A percentile compares a stretch with the other conserved stretches of the same genome.
Conservation (phyloP, 2,888 invertebrate species). For the Synanthedon myopaeformis region DNA sequence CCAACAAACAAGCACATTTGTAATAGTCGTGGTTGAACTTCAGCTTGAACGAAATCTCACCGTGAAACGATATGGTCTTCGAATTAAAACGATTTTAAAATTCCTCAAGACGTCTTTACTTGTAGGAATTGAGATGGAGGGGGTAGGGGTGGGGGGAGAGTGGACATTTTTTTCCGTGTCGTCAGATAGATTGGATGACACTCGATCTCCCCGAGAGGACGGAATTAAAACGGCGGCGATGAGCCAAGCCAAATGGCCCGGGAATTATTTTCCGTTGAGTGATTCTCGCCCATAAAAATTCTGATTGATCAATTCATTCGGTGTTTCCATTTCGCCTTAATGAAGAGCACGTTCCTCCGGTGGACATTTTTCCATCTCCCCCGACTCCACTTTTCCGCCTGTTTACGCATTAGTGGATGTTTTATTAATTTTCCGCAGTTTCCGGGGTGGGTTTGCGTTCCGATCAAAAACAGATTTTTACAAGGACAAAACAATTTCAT, state of each 20-base stretch:
- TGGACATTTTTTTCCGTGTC: slow-evolving; percentile 45
- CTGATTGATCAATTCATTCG: slow-evolving; percentile 70
- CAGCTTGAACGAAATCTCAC: no score
- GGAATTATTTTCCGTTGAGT: slow-evolving; percentile 69
- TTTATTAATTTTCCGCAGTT: slow-evolving; percentile 53
- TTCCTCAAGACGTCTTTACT: background rate
- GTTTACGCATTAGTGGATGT: slow-evolving; percentile 63
- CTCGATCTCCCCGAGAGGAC: slow-evolving; percentile 67
- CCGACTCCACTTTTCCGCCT: slow-evolving; percentile 59
- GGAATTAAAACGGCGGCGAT: slow-evolving; percentile 68
- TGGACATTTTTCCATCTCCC: slow-evolving; percentile 40
- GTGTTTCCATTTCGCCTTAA: slow-evolving; percentile 58
- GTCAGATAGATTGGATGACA: slow-evolving; percentile 69
- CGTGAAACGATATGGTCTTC: no score
- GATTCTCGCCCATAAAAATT: slow-evolving; percentile 68
- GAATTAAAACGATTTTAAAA: no score
- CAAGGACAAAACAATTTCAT: no score
- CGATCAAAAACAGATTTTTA: slow-evolving; percentile 35
- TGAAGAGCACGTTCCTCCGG: slow-evolving; percentile 57
- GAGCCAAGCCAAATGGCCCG: slow-evolving; percentile 60
- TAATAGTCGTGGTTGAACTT: no score
- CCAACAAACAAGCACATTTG: no score
- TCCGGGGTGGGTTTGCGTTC: slow-evolving; percentile 18
- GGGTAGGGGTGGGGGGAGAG: slow-evolving; percentile 23
- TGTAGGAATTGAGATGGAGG: background rate